phyloP scores from a whole-genome alignment of 1,140 invertebrate genomes.

The Babylonia areolata region DNA sequence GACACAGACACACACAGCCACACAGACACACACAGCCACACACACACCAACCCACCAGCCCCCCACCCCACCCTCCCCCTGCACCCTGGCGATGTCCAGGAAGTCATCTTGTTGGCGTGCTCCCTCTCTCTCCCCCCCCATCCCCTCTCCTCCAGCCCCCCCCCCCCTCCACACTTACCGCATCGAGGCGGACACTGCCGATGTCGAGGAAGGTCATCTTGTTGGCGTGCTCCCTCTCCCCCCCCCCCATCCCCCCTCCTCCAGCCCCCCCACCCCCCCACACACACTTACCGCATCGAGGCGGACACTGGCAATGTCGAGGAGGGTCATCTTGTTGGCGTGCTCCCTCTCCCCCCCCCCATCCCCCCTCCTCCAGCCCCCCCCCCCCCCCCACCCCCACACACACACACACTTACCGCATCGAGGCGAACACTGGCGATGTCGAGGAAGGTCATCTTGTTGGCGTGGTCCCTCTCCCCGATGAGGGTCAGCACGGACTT shows the following conservation, averaged over 20 bases:
- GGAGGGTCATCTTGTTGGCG: constrained; percentile 55
- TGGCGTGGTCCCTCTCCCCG: constrained; percentile 57
- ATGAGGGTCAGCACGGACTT: constrained; percentile 57
- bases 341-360: constrained; percentile 60
- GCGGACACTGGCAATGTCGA: constrained; percentile 63
- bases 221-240: constrained; percentile 1
- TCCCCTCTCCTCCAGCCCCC: no score
- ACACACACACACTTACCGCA: no score
- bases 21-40: no score
- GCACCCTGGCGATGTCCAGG: constrained; percentile 62
- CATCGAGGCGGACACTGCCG: constrained; percentile 65
- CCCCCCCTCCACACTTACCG: no score
- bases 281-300: constrained; percentile 55
- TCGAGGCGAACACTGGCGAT: constrained; percentile 65
- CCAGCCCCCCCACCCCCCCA: no score
- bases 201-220: constrained; percentile 63
- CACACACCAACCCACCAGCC: no score
- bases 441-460: constrained; percentile 59
- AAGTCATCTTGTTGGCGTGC: constrained; percentile 57
- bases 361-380: neutral
- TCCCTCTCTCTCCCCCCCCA: constrained; percentile 62
- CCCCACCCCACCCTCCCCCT: constrained; percentile 3
- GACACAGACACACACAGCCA: no score
- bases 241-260: no score
- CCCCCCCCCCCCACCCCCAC: no score